These are phyloP conservation scores for Drosophila oshimai DNA, from an alignment of 1,140 invertebrate genomes.

Conservation along the genomic window DNA sequence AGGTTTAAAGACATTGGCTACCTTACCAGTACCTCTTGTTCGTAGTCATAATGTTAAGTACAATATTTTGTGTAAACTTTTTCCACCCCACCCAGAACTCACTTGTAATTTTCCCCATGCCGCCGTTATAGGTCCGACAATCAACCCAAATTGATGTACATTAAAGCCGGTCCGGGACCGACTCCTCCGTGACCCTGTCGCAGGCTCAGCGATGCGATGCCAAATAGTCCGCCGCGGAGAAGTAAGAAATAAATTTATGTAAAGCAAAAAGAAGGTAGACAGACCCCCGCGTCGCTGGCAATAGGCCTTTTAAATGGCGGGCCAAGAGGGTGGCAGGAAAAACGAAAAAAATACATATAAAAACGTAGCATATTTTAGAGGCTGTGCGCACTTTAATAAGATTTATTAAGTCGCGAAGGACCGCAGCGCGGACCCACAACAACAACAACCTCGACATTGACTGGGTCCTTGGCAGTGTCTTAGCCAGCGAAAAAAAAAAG, in stretches of 20 bases:
- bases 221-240: neutral
- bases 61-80: slow-evolving; percentile 22
- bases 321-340: neutral
- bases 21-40: neutral
- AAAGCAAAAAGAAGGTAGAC: slow-evolving; percentile 54
- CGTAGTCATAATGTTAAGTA: neutral
- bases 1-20: neutral
- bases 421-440: slow-evolving; percentile 10
- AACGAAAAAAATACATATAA: neutral
- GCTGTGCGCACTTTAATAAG: slow-evolving; percentile 71
- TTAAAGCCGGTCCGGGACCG: slow-evolving; percentile 17
- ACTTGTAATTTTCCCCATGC: neutral
- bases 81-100: neutral
- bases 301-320: slow-evolving; percentile 13
- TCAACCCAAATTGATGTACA: slow-evolving; percentile 41
- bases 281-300: neutral
- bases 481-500: slow-evolving; percentile 31
- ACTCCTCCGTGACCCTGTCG: no score
- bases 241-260: slow-evolving; percentile 54
- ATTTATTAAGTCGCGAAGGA: slow-evolving; percentile 68
- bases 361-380: slow-evolving; percentile 61
- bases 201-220: neutral
- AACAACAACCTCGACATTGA: slow-evolving; percentile 58
- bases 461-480: slow-evolving; percentile 53
- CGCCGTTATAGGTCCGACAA: slow-evolving; percentile 10